A percentile compares a stretch with the other conserved stretches of the same genome.
These are phyloP conservation scores for Cettia cetti DNA, from an alignment of 2,113 vertebrate genomes.

Conservation along the genomic window DNA sequence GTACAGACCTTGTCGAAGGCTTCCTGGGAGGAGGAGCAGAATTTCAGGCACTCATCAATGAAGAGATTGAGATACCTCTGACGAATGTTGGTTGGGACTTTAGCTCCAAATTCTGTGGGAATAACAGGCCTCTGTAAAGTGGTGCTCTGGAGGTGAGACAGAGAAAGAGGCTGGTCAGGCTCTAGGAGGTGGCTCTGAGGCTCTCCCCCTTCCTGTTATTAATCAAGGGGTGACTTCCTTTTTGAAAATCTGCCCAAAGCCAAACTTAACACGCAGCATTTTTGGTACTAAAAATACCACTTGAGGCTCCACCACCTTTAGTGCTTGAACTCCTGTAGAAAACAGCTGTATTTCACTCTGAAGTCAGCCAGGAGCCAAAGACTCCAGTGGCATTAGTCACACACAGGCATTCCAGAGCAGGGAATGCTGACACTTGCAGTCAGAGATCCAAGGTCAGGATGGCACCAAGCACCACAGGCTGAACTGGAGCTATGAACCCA, in stretches of 20 bases:
- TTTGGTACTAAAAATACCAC: not conserved
- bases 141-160: constrained; percentile 75
- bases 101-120: constrained; percentile 91
- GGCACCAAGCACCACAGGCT: not conserved
- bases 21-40: constrained; percentile 80
- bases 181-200: not conserved
- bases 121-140: constrained; percentile 89
- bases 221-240: not conserved
- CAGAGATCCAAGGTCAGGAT: not conserved
- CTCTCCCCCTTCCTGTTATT: not conserved
- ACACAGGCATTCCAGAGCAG: not conserved
- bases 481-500: not conserved
- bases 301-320: not conserved
- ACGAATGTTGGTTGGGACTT: constrained; percentile 91
- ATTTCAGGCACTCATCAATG: constrained; percentile 93
- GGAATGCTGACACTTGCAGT: not conserved
- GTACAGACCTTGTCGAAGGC: constrained; percentile 87
- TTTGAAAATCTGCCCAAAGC: constrained; percentile 16
- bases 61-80: constrained; percentile 96
- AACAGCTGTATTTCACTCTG: not conserved
- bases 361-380: not conserved
- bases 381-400: not conserved
- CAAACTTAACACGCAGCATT: not conserved
- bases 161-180: not conserved
- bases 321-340: not conserved